Evolutionary conservation across 2,797 vertebrate genomes (phyloP).

Genomic region (Babyrousa celebensis): DNA sequence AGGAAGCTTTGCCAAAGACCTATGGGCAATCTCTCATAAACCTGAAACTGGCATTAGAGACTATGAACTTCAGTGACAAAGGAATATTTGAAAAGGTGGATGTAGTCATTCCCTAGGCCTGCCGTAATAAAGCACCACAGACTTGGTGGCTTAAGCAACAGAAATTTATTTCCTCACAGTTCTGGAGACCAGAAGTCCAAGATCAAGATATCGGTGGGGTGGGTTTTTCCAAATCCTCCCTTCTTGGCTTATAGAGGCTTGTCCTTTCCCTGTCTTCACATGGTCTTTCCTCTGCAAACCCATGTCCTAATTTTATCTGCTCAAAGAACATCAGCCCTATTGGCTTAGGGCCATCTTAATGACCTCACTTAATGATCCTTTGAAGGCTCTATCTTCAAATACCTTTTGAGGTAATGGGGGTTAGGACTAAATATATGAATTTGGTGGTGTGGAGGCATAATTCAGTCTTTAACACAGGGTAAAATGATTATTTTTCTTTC

Average conservation of each 20-base stretch:
- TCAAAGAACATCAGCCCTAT: background rate
- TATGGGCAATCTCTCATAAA: constrained; percentile 87
- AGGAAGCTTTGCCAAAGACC: constrained; percentile 80
- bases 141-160: background rate
- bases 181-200: background rate
- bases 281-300: background rate
- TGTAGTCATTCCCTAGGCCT: background rate
- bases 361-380: background rate
- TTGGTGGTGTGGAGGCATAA: background rate
- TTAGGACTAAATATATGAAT: background rate
- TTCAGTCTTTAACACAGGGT: constrained; percentile 42
- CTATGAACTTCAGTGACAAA: constrained; percentile 76
- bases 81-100: constrained; percentile 78
- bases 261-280: background rate
- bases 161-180: background rate
- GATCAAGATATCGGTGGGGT: background rate
- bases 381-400: background rate
- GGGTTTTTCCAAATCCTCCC: background rate
- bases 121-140: background rate
- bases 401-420: background rate
- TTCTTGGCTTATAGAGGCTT: background rate
- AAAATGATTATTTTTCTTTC: constrained; percentile 78
- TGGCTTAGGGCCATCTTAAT: background rate
- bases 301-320: background rate
- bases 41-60: constrained; percentile 83